phyloP scores from a whole-genome alignment of 2,113 vertebrate species.

The Caranx melampygus region DNA sequence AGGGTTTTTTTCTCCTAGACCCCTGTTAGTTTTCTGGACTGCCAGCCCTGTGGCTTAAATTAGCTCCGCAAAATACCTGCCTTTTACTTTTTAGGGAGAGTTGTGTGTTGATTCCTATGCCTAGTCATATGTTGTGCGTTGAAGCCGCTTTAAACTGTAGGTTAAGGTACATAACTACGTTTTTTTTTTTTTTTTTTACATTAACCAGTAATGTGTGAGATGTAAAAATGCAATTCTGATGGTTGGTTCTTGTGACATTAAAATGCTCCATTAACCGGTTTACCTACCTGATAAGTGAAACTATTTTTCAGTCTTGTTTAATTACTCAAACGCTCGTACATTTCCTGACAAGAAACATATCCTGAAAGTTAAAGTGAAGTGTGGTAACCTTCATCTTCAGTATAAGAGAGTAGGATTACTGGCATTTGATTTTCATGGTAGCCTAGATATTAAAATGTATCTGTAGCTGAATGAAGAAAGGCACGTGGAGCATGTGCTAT shows the following conservation, averaged over 20 bases:
- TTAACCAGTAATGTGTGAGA: no score
- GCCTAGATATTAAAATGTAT: not conserved
- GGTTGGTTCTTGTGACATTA: not conserved
- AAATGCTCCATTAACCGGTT: not conserved
- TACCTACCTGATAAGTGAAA: no score
- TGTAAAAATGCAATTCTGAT: not conserved
- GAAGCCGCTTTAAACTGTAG: not conserved
- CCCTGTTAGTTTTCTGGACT: not conserved
- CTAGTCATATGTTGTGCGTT: not conserved
- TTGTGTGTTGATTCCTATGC: not conserved
- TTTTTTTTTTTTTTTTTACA: no score
- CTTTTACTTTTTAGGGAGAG: no score
- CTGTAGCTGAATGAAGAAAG: not conserved
- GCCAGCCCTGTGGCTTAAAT: not conserved
- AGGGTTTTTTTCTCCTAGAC: not conserved
- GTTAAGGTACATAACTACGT: not conserved
- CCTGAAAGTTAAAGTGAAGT: not conserved
- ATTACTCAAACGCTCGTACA: not conserved
- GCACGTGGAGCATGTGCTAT: no score
- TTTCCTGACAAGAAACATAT: not conserved
- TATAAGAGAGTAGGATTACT: not conserved
- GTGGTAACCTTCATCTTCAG: not conserved
- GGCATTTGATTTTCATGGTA: not conserved
- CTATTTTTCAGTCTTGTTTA: no score
- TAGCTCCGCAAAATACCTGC: no score